Evolutionary conservation across 2,797 vertebrate species (phyloP).

Genomic region (Triplophysa bombifrons): DNA sequence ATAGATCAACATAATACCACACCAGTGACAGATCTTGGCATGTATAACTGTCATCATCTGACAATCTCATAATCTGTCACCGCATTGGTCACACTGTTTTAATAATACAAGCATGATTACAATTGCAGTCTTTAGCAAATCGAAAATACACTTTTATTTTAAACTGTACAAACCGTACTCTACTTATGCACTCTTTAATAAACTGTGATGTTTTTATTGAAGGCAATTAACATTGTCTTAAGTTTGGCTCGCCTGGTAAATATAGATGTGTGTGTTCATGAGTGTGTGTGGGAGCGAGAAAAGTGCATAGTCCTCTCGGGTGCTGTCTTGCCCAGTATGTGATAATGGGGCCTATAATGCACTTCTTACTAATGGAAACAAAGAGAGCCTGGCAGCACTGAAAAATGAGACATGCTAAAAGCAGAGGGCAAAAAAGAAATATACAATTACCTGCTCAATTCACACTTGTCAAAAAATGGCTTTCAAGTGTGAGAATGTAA

Average conservation of each 20-base stretch:
- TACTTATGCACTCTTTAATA: not conserved
- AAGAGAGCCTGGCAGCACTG: slow-evolving; percentile 48
- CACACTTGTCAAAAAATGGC: slow-evolving; percentile 47
- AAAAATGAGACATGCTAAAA: slow-evolving; percentile 48
- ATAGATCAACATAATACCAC: too few species aligned
- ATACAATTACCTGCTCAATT: slow-evolving; percentile 56
- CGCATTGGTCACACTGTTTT: not conserved
- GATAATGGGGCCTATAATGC: slow-evolving; percentile 57
- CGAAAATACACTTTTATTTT: not conserved
- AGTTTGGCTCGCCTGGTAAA: not conserved
- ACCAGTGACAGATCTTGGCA: too few species aligned
- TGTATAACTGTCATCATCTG: not conserved
- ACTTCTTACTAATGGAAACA: slow-evolving; percentile 58
- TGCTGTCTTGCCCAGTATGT: slow-evolving; percentile 38
- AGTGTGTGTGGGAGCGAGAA: slow-evolving; percentile 4
- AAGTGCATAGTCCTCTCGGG: slow-evolving; percentile 24
- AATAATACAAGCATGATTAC: not conserved
- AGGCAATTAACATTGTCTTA: not conserved
- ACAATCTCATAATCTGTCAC: not conserved
- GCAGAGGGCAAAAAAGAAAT: slow-evolving; percentile 33
- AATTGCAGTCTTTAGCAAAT: not conserved
- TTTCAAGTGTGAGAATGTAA: slow-evolving; percentile 51
- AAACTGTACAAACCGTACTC: not conserved
- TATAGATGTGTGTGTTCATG: slow-evolving; percentile 12
- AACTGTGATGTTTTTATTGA: not conserved